Evolutionary conservation across 2,888 invertebrate genomes (phyloP).

Genomic region (Bursaphelenchus okinawaensis): DNA sequence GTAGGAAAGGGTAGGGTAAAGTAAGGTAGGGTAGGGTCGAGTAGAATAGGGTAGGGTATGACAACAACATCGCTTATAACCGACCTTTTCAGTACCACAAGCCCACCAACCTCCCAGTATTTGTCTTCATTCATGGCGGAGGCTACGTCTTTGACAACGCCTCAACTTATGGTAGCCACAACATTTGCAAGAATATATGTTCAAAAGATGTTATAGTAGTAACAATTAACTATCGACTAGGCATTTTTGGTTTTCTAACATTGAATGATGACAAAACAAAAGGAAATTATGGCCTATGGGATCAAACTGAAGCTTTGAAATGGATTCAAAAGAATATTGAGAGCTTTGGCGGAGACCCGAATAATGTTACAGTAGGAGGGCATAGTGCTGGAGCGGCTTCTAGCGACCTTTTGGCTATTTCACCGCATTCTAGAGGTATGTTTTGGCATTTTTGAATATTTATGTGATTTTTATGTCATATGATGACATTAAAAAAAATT

Average conservation of each 20-base stretch:
- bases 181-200: constrained; percentile 31
- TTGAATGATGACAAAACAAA: constrained; percentile 16
- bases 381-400: constrained; percentile 39
- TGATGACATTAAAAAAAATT: too few species aligned
- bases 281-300: constrained; percentile 50
- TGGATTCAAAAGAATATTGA: constrained; percentile 47
- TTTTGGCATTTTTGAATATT: too few species aligned
- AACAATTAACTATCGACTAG: constrained; percentile 44
- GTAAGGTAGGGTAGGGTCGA: too few species aligned
- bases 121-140: constrained; percentile 45
- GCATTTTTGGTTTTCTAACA: constrained; percentile 39
- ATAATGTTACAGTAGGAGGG: constrained; percentile 48
- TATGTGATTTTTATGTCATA: too few species aligned
- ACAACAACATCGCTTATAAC: too few species aligned
- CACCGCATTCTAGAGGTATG: constrained; percentile 39
- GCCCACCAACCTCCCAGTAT: constrained; percentile 34
- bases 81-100: not conserved
- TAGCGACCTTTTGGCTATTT: constrained; percentile 36
- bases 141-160: constrained; percentile 36
- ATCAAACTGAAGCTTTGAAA: constrained; percentile 43
- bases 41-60: too few species aligned
- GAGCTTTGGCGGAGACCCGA: constrained; percentile 44
- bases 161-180: constrained; percentile 31
- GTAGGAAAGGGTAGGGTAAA: too few species aligned
- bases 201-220: constrained; percentile 41